These are phyloP conservation scores for Lates japonicus DNA, from an alignment of 2,797 vertebrate species.

Conservation along the genomic window DNA sequence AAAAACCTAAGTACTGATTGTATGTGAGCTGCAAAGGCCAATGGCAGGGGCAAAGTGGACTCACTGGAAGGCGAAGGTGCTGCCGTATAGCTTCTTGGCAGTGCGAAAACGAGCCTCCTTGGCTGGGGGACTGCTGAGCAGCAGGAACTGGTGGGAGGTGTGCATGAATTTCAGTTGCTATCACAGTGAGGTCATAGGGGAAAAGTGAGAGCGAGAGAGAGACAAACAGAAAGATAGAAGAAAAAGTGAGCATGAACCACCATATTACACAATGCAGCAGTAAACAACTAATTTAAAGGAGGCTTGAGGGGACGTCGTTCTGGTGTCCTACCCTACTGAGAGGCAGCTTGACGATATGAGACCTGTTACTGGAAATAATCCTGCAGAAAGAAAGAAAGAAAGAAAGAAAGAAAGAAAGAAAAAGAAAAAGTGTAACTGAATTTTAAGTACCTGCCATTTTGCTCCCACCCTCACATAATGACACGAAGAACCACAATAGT, in stretches of 20 bases:
- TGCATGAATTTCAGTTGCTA: slow-evolving; percentile 99
- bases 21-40: slow-evolving; percentile 6
- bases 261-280: slow-evolving; percentile 34
- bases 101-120: slow-evolving; percentile 99
- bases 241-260: slow-evolving; percentile 36
- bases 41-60: slow-evolving; percentile 64
- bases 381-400: slow-evolving; percentile 82
- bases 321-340: slow-evolving; percentile 93
- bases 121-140: slow-evolving; percentile 98
- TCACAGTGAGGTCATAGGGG: slow-evolving; percentile 54
- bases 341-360: slow-evolving; percentile 99
- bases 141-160: slow-evolving; percentile 99
- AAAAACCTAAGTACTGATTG: neutral
- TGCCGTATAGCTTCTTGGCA: slow-evolving; percentile 99
- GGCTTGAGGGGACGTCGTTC: slow-evolving; percentile 23
- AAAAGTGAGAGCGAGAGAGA: slow-evolving; percentile 40
- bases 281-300: slow-evolving; percentile 9
- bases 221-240: slow-evolving; percentile 44
- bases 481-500: neutral
- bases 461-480: neutral
- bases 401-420: slow-evolving; percentile 50
- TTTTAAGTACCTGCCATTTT: neutral
- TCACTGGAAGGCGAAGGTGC: slow-evolving; percentile 99
- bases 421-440: slow-evolving; percentile 24
- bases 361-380: slow-evolving; percentile 99